These are phyloP conservation scores for Heteronetta atricapilla DNA, from an alignment of 2,113 vertebrate genomes.

Conservation along the genomic window DNA sequence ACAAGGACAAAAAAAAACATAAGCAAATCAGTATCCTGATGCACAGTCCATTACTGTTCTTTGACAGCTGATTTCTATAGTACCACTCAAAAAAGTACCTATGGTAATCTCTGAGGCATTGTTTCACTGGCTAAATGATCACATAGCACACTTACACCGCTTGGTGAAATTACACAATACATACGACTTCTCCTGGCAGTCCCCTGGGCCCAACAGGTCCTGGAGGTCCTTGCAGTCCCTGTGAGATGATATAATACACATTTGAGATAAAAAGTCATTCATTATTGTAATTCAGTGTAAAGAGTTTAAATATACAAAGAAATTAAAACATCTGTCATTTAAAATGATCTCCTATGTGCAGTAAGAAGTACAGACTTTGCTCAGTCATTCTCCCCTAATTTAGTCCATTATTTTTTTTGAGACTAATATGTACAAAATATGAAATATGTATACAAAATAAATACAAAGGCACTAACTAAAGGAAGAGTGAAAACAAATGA, in stretches of 20 bases:
- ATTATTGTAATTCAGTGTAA: background rate
- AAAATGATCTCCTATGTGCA: background rate
- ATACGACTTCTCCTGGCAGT: slow-evolving; percentile 86
- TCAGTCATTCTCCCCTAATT: background rate
- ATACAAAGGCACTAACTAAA: background rate
- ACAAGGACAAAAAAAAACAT: background rate
- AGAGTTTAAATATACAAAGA: background rate
- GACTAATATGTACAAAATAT: background rate
- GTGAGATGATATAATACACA: background rate
- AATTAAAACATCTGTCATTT: background rate
- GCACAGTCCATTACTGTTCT: background rate
- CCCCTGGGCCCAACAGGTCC: slow-evolving; percentile 85
- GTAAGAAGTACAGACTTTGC: background rate
- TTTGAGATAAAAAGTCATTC: background rate
- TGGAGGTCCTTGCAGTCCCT: slow-evolving; percentile 87
- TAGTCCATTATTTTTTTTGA: background rate
- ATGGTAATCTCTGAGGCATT: background rate
- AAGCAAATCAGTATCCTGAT: background rate
- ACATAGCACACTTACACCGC: background rate
- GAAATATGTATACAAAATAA: background rate
- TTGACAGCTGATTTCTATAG: background rate
- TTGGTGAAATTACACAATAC: slow-evolving; percentile 29
- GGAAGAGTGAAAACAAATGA: background rate
- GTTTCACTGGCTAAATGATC: background rate
- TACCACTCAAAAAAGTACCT: background rate